phyloP scores from a whole-genome alignment of 2,888 invertebrate genomes.

The Mythimna albipuncta region DNA sequence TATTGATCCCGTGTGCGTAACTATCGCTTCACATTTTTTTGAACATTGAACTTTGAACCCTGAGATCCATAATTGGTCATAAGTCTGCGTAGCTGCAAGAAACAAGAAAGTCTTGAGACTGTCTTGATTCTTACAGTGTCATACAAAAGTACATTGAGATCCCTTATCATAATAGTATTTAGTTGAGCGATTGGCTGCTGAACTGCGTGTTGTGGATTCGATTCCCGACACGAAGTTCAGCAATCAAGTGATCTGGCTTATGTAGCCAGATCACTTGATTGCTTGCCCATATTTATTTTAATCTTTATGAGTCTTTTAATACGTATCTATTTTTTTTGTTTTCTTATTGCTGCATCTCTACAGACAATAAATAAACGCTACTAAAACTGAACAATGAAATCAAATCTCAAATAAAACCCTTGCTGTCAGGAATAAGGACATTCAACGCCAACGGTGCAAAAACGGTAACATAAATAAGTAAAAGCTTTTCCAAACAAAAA shows the following conservation, averaged over 20 bases:
- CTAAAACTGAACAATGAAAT: not conserved
- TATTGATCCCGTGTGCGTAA: conserved; percentile 2
- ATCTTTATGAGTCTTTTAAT: too few species aligned
- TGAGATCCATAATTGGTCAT: not conserved
- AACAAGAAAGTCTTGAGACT: not conserved
- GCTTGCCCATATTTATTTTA: too few species aligned
- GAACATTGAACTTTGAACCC: not conserved
- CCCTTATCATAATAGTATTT: too few species aligned
- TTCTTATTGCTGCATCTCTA: not conserved
- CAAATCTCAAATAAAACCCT: not conserved
- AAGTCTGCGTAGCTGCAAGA: not conserved
- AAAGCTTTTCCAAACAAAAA: conserved; percentile 20
- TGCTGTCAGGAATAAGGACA: not conserved
- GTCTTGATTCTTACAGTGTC: not conserved
- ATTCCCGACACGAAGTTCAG: too few species aligned
- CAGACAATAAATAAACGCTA: not conserved
- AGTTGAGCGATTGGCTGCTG: too few species aligned
- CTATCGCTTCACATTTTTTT: conserved; percentile 12
- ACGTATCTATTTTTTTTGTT: too few species aligned
- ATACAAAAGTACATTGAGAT: not conserved
- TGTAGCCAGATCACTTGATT: too few species aligned
- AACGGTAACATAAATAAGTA: conserved; percentile 22
- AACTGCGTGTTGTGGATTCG: too few species aligned
- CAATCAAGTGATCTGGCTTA: too few species aligned
- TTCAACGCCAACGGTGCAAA: not conserved